Evolutionary conservation across 2,888 invertebrate genomes (phyloP), one percentile per base, ranked within the genome.

Genomic region (Cryptocephalus primarius): DNA sequence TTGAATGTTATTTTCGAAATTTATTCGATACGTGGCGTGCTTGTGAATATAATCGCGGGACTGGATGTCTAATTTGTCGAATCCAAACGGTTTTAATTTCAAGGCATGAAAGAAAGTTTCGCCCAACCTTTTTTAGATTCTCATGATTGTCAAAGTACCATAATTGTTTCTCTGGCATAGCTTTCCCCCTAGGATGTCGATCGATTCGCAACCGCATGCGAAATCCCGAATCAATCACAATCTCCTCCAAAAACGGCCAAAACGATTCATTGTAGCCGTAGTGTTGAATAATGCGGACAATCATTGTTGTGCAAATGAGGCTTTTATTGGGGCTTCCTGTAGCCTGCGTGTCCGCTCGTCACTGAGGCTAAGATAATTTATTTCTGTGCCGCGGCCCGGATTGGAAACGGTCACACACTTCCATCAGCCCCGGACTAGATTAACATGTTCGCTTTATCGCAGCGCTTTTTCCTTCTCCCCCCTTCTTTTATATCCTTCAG

Each of bases 301-400:
- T 62, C 59, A 67, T 69, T 69, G 68, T 69, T 66, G 67, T 69
- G 69, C 67, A 69, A 69, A 69, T 69, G 64, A 66, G 60, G 63
- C 65, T 66, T 67, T 67, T 64, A 67, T 66, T 65, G 62, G 61
- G 58, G 58, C 60, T 63, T 66, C 64, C 64, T 36, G 12, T 36
- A 36, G 36, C 4, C 36, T 36, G 36, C 36, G 36, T 36, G 36
- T 12, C 36, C 11, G 12, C 36, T 36, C 36, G 36, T 36, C 36
- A 36, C 12, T 4, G 22, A 22, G 12, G 36, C 36, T 36, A 36
- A 36, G 36, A 36, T 36, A 36, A 36, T 36, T 36, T 36, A 36
- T 36, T 36, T 36, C 36, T 6, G 12, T 6, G 22, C 22, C 22
- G 12, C 36, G 36, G 36, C 36, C 36, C 36, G 36, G 12, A 36